Evolutionary conservation across 2,113 vertebrate species (phyloP).

Genomic region (Sinocyclocheilus rhinocerous): DNA sequence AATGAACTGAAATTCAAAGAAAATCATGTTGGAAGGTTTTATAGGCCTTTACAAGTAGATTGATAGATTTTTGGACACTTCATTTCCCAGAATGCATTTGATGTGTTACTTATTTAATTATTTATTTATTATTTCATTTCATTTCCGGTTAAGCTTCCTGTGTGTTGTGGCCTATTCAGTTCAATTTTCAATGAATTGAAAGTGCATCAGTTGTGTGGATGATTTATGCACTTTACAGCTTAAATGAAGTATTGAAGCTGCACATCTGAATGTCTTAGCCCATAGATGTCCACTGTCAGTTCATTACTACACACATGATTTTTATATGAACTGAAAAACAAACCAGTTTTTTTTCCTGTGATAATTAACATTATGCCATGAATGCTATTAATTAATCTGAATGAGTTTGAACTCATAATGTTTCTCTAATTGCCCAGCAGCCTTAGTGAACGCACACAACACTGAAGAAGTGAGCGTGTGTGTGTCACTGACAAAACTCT

Average conservation of each 20-base stretch:
- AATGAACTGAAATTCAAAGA: too few relatives aligned
- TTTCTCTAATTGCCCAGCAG: too few relatives aligned
- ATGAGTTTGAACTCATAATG: not conserved
- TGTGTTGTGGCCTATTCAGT: too few relatives aligned
- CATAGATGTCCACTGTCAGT: not conserved
- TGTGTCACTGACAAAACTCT: not conserved
- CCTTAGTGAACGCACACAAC: not conserved
- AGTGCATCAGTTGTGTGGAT: too few relatives aligned
- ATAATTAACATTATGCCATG: not conserved
- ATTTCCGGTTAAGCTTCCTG: too few relatives aligned
- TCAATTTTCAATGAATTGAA: too few relatives aligned
- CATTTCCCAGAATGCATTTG: not conserved
- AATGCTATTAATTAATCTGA: not conserved
- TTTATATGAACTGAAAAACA: not conserved
- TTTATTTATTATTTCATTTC: too few relatives aligned
- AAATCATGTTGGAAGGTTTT: too few relatives aligned
- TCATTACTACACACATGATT: not conserved
- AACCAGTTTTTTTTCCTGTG: not conserved
- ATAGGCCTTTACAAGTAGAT: not conserved
- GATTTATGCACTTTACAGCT: not conserved
- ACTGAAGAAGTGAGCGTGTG: not conserved
- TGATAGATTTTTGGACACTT: not conserved
- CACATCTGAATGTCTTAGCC: not conserved
- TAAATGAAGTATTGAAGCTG: not conserved
- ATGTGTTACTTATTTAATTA: too few relatives aligned